Evolutionary conservation across 2,797 vertebrate genomes (phyloP).

Genomic region (Trachurus trachurus): DNA sequence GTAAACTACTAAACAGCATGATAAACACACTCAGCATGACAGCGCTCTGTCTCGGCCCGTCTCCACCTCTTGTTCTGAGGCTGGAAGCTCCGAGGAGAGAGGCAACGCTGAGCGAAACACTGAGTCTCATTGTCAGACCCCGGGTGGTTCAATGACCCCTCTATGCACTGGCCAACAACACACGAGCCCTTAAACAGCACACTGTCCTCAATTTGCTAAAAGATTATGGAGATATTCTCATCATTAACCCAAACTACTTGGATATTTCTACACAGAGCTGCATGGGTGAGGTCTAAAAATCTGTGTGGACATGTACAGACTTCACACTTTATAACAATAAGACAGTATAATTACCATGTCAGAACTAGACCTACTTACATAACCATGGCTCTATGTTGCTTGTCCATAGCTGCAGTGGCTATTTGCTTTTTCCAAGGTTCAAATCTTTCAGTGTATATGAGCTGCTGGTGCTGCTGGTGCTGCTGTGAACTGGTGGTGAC

Average conservation of each 20-base stretch:
- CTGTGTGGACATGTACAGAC: constrained; percentile 37
- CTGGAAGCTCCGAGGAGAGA: constrained; percentile 52
- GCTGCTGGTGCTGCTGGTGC: not conserved
- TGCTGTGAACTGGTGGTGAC: constrained; percentile 26
- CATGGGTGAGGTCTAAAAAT: constrained; percentile 1
- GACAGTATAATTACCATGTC: constrained; percentile 23
- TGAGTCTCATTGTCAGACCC: constrained; percentile 73
- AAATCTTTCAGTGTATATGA: no score
- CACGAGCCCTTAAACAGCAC: constrained; percentile 48
- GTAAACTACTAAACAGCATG: constrained; percentile 15
- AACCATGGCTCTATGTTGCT: not conserved
- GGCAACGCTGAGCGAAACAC: constrained; percentile 68
- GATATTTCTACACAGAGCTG: not conserved
- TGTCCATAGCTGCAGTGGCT: not conserved
- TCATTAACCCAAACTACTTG: not conserved
- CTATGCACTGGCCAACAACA: constrained; percentile 61
- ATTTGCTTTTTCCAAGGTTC: not conserved
- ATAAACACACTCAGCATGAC: constrained; percentile 48
- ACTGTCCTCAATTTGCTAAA: constrained; percentile 58
- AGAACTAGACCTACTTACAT: constrained; percentile 9
- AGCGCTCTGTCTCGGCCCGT: constrained; percentile 40
- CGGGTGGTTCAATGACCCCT: constrained; percentile 76
- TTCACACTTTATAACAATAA: constrained; percentile 20
- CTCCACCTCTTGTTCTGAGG: constrained; percentile 51
- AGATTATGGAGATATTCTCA: constrained; percentile 14